Evolutionary conservation across 2,797 vertebrate genomes (phyloP).

Genomic region (Spinus olivaceus): DNA sequence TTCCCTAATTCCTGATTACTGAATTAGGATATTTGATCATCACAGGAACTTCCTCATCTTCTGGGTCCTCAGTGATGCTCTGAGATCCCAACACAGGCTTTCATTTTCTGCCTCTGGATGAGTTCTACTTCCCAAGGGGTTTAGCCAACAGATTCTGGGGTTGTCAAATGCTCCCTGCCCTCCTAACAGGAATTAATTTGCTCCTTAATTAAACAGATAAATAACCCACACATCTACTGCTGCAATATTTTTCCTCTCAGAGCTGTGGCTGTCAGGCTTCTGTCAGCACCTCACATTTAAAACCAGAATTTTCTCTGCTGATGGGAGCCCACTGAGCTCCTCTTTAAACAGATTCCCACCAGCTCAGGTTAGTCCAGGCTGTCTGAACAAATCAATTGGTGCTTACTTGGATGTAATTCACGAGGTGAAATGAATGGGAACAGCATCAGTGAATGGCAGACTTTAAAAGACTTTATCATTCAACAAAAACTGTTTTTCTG

Average conservation of each 20-base stretch:
- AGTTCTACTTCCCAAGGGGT: neutral
- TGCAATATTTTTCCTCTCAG: neutral
- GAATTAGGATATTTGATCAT: neutral
- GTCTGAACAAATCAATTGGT: neutral
- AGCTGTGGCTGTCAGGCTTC: neutral
- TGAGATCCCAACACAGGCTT: neutral
- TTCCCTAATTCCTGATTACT: neutral
- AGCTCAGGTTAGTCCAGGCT: neutral
- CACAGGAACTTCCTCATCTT: neutral
- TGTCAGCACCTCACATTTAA: neutral
- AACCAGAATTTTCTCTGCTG: neutral
- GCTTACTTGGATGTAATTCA: neutral
- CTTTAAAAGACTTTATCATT: neutral
- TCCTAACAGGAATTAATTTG: conserved; percentile 25
- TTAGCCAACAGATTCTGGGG: neutral
- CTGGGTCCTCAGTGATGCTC: neutral
- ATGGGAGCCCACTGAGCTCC: neutral
- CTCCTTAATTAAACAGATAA: conserved; percentile 54
- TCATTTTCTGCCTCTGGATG: neutral
- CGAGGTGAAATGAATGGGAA: neutral
- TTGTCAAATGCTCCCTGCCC: neutral
- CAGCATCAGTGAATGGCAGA: neutral
- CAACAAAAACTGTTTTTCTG: neutral
- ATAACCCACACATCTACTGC: neutral
- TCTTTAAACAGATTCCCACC: neutral